Evolutionary conservation across 30 jellyfish, hydroid and myxozoan genomes (phyloP), one percentile per base, ranked within the genome.

Genomic region (Pelagia noctiluca): DNA sequence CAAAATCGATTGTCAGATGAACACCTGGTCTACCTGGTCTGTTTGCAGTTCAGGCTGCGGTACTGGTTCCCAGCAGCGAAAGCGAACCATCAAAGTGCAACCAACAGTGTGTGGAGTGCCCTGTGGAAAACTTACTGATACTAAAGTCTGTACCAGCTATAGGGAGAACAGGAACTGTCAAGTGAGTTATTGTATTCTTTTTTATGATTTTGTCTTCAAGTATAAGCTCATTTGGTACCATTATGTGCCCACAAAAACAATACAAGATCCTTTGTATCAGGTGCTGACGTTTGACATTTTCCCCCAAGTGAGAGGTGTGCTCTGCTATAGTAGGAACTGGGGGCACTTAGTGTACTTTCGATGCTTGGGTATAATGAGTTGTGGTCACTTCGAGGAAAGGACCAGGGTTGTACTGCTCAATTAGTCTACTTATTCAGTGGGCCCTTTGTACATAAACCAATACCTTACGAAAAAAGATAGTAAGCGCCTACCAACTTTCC

Each of bases 21-120:
- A 96, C 24, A 28, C 95, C 18, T 92, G 98, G 98, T 60, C 96
- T 22, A 30, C 92, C 32, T 92, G 98, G 98, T 87, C 95, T 3
- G 25, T 26, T 2, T 92, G 98, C 68, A 76, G 85, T 57, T 57
- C 82, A 7, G 97, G 96, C 7, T 92, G 98, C 50, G 98, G 98
- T 13, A 69, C 26, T 34, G 96, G 96, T 26, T 50, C 60, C 31
- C 90, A 81, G 50, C 85, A 73, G 61, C 70, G 98, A 35, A 31
- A 87, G 19, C 88, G 98, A 8, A 48, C 75, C 37, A 65, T 92
- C 7, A 76, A 87, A n/a, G 73, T 26, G 49, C 89, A 78, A 13
- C 82, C 96, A 18, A 68, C 89, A 16, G 63, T 89, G 22, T 48
- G 84, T 35, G 98, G 98, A 3, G 30, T 25, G 49, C 86, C 37